phyloP scores from a whole-genome alignment of 2,113 vertebrate species.

The Chaetorhynchus papuensis region DNA sequence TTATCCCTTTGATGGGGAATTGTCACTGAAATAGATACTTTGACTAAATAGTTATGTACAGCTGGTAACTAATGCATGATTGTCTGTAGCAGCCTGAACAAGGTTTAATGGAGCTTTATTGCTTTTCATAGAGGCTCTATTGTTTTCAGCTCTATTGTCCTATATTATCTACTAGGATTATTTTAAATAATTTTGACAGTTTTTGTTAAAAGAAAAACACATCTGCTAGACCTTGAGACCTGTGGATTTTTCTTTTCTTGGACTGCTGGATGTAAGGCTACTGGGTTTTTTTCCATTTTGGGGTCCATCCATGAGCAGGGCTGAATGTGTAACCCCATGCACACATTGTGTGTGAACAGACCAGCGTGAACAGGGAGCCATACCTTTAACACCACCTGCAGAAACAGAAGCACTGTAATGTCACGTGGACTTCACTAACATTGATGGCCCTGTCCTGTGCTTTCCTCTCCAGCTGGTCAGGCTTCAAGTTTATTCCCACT shows the following conservation, averaged over 20 bases:
- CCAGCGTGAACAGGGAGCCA: background rate
- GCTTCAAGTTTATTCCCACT: background rate
- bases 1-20: constrained; percentile 42
- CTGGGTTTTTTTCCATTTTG: background rate
- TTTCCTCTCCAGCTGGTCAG: background rate
- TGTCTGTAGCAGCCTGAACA: constrained; percentile 50
- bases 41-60: constrained; percentile 66
- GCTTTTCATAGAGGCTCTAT: constrained; percentile 15
- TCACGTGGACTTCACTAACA: background rate
- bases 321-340: background rate
- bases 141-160: constrained; percentile 3
- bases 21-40: constrained; percentile 66
- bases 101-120: constrained; percentile 68
- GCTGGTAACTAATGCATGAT: constrained; percentile 49
- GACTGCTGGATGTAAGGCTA: background rate
- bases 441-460: accelerated
- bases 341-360: background rate
- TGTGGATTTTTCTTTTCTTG: background rate
- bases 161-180: background rate
- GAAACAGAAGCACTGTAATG: background rate
- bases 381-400: background rate
- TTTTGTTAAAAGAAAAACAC: background rate
- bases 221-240: background rate
- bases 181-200: constrained; percentile 13
- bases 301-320: background rate